A percentile compares a stretch with the other conserved stretches of the same genome.
These are phyloP conservation scores for Varecia variegata DNA, from an alignment of 2,797 vertebrate species.

Conservation along the genomic window DNA sequence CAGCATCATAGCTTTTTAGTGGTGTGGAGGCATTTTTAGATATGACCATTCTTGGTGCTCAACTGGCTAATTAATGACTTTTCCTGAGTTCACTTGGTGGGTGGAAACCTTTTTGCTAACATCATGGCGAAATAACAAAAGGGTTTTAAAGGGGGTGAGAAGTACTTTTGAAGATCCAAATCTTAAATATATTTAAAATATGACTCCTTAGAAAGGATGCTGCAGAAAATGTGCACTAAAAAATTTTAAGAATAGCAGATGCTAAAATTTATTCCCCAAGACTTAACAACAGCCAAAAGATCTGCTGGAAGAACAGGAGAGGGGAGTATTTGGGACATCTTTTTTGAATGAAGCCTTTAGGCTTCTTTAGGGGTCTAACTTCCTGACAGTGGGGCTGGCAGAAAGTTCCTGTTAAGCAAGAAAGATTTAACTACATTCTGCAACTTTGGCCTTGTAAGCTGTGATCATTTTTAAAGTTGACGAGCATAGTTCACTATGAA, in stretches of 20 bases:
- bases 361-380: neutral
- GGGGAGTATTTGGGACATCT: neutral
- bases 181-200: neutral
- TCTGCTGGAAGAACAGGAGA: neutral
- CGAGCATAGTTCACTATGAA: conserved; percentile 44
- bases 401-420: conserved; percentile 24
- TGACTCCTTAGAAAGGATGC: neutral
- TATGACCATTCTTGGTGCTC: neutral
- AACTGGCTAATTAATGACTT: neutral
- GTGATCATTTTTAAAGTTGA: conserved; percentile 44
- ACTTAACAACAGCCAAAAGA: neutral
- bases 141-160: neutral
- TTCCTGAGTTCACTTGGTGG: neutral
- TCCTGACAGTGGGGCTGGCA: neutral
- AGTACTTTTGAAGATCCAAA: neutral
- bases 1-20: neutral
- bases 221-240: neutral
- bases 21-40: neutral
- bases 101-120: neutral
- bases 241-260: neutral
- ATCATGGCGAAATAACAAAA: neutral
- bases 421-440: conserved; percentile 31
- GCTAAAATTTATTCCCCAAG: neutral
- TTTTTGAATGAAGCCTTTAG: neutral
- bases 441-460: neutral